phyloP scores from a whole-genome alignment of 1,140 invertebrate species.

The Hermetia illucens region DNA sequence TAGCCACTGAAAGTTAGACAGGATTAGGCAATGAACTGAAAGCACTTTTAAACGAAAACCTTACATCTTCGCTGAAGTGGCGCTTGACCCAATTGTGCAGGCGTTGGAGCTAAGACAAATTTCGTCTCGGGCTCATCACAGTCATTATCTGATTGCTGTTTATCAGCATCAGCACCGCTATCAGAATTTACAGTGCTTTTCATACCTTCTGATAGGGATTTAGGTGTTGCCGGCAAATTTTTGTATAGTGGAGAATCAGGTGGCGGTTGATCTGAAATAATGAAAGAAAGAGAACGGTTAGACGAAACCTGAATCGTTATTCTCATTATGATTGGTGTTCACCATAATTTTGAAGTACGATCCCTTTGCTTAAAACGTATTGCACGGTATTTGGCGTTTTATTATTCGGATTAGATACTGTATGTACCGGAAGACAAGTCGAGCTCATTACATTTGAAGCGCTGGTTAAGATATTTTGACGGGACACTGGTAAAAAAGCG shows the following conservation, averaged over 20 bases:
- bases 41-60: background rate
- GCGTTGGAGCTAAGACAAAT: slow-evolving; percentile 82
- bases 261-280: slow-evolving; percentile 1
- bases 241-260: slow-evolving; percentile 1
- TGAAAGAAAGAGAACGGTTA: no score
- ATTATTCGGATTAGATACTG: no score
- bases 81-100: slow-evolving; percentile 77
- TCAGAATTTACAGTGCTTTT: background rate
- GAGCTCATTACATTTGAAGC: no score
- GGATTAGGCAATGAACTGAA: background rate
- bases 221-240: slow-evolving; percentile 7
- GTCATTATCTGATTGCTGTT: slow-evolving; percentile 21
- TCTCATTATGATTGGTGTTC: no score
- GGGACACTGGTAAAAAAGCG: slow-evolving; percentile 3
- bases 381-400: slow-evolving; percentile 7
- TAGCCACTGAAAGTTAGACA: background rate
- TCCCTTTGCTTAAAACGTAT: slow-evolving; percentile 23
- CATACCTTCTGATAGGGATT: slow-evolving; percentile 1
- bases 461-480: no score
- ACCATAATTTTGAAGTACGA: no score
- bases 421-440: no score
- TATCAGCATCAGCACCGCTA: background rate
- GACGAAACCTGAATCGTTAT: no score
- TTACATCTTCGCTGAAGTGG: slow-evolving; percentile 69
- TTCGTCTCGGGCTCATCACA: slow-evolving; percentile 34